Evolutionary conservation across 2,888 invertebrate genomes (phyloP), one percentile per base, ranked within the genome.

Genomic region (Heteropelma amictum): DNA sequence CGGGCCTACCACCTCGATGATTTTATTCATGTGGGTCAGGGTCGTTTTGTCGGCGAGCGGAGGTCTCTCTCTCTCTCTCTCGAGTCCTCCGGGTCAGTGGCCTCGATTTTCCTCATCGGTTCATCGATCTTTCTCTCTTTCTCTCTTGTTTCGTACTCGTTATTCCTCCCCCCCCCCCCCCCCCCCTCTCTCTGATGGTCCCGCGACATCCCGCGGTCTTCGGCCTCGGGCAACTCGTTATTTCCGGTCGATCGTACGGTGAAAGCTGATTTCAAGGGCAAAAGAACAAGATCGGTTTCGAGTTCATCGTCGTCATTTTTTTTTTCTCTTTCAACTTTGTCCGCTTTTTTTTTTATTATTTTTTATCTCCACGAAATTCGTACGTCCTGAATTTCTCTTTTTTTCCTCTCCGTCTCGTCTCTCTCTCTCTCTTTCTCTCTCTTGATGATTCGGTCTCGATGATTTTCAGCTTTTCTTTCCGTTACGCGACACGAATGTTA

Each of bases 21-120:
- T 72, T 21, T 77, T 51, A 68, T 26, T n/a, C n/a, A 71, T 82
- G 82, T 85, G 82, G 86, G 87, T 87, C 87, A 85, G 84, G 86
- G 84, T 85, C 86, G 64, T n/a, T n/a, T n/a, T n/a, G n/a, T 68
- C 69, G 72, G 49, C 35, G 75, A 72, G 77, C 28, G 35, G 40
- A 23, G 14, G 7, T 40, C n/a, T n/a, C n/a, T n/a, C n/a, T n/a
- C n/a, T n/a, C n/a, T n/a, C n/a, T n/a, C n/a, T 63, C 45, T 72
- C 56, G 63, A 45, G 65, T 60, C 77, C 81, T 82, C 81, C 80
- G 82, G 87, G 86, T 87, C 86, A 82, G 81, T 81, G 87, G 79
- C 86, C 87, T 81, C 85, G 49, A 77, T 79, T 77, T 72, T 67
- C n/a, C n/a, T n/a, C 69, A 80, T 84, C 86, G 81, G 79, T 79